phyloP scores from a whole-genome alignment of 2,113 vertebrate genomes.

The Sus scrofa region T2T-Sscrofa CM000812.6:114890501-114891000 shows the following conservation, averaged over 20 bases:
- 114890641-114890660: not conserved
- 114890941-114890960: not conserved
- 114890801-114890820: not conserved
- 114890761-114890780: not conserved
- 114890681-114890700: not conserved
- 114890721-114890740: not conserved
- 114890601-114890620: not conserved
- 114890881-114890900: not conserved
- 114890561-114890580: not conserved
- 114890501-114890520: too few species aligned
- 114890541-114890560: not conserved
- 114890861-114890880: not conserved
- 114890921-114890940: not conserved
- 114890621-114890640: not conserved
- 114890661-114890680: not conserved
- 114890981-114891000: not conserved
- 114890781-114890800: not conserved
- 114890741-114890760: not conserved
- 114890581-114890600: not conserved
- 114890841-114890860: too few species aligned
- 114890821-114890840: not conserved
- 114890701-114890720: not conserved
- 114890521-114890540: too few species aligned
- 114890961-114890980: not conserved
- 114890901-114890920: rapidly evolving